Evolutionary conservation across 1,140 invertebrate species (phyloP), one percentile per base, ranked within the genome.

Genomic region (Dendrolimus kikuchii): DNA sequence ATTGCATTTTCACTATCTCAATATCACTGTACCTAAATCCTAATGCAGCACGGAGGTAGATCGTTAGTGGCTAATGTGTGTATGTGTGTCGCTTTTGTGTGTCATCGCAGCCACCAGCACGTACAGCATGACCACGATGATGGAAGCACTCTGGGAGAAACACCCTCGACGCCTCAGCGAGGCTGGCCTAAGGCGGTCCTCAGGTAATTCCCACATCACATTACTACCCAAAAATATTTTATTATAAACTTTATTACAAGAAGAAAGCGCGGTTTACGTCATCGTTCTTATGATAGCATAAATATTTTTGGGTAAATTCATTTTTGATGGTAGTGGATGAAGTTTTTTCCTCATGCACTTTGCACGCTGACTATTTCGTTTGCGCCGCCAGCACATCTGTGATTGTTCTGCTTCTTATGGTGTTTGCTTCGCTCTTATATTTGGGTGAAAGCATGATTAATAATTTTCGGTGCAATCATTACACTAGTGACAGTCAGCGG

Each of bases 61-160:
- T 75, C 58, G 57, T 62, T 78, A 76, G 79, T 81, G 75, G 80
- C 78, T 87, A 84, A 84, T 83, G 68, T 76, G 60, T 74, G 70
- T 81, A 66, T 81, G 68, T 77, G 73, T 86, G 80, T 81, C 75
- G 79, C 76, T 86, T 51, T 23, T 80, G 59, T 86, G 75, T 78
- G 67, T 70, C 64, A 71, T 63, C 88, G 85, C 89, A 91, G 91
- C 90, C 71, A 88, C 88, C 88, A 90, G 89, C 81, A 88, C 81
- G 68, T 88, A 84, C 75, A 86, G 83, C 71, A 77, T 89, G 81
- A 90, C 89, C 53, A 90, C 90, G 59, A 91, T 23, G 23, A 23
- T 92, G 91, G 91, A 93, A 78, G 89, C 89, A 63, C 88, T 92
- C 51, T 92, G 91, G 90, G 91, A 92, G 77, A 89, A 88, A 74